Percentiles rank a stretch among this genome's conserved stretches.
Evolutionary conservation across 2,797 vertebrate genomes (phyloP).

Genomic region (Dallia pectoralis): DNA sequence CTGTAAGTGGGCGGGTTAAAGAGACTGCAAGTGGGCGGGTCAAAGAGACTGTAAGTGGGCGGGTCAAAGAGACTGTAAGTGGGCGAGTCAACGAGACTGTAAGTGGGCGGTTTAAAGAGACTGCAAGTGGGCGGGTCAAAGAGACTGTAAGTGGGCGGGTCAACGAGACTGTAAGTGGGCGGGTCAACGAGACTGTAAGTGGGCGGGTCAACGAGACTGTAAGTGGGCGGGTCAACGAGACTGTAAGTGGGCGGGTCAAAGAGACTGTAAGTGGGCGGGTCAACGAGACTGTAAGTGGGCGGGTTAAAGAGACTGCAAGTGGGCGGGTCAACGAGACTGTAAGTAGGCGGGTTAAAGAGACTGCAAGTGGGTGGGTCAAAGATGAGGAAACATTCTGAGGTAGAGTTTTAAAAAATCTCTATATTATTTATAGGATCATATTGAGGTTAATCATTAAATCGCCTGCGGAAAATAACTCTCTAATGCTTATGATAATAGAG

Average conservation of each 20-base stretch:
- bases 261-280: no score
- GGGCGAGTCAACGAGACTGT: not conserved
- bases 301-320: conserved; percentile 7
- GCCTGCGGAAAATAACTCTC: not conserved
- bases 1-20: conserved; percentile 5
- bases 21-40: conserved; percentile 1
- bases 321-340: not conserved
- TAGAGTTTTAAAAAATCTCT: not conserved
- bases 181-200: conserved; percentile 9
- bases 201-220: not conserved
- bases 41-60: conserved; percentile 3
- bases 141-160: conserved; percentile 1
- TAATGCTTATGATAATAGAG: not conserved
- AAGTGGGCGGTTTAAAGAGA: no score
- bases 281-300: conserved; percentile 11
- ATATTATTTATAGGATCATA: not conserved
- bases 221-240: no score
- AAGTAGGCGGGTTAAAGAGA: conserved; percentile 9
- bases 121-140: conserved; percentile 6
- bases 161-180: conserved; percentile 3
- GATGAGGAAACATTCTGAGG: not conserved
- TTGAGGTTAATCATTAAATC: not conserved
- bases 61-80: conserved; percentile 9
- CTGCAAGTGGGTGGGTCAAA: conserved; percentile 6
- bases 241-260: conserved; percentile 7